Conservation (phyloP, 2,113 vertebrate genomes). For the Pardalotus punctatus region DNA sequence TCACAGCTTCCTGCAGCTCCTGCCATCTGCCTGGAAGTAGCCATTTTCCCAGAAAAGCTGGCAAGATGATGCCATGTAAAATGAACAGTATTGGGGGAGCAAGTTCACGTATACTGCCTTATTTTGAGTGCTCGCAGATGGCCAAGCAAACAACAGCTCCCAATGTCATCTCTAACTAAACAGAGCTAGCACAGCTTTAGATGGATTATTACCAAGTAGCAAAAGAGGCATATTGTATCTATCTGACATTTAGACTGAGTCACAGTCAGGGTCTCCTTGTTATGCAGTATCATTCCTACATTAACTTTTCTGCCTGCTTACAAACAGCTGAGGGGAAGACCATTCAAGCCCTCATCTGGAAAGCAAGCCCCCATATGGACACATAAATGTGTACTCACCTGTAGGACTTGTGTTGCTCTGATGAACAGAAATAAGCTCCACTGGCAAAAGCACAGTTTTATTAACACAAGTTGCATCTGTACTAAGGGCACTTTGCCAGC, state of each 20-base stretch:
- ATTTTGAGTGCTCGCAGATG: neutral
- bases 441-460: slow-evolving; percentile 3
- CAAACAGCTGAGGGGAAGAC: neutral
- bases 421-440: neutral
- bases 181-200: neutral
- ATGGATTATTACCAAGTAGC: neutral
- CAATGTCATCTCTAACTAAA: neutral
- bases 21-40: slow-evolving; percentile 44
- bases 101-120: neutral
- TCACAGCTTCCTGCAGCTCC: neutral
- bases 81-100: neutral
- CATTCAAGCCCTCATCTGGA: neutral
- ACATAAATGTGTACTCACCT: neutral
- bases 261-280: neutral
- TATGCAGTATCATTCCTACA: neutral
- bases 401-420: neutral
- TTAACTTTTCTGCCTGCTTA: neutral
- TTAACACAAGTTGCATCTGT: neutral
- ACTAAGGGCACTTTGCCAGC: slow-evolving; percentile 11
- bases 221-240: neutral
- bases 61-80: neutral
- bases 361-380: neutral
- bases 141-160: slow-evolving; percentile 5
- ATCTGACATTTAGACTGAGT: neutral
- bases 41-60: slow-evolving; percentile 5